These are phyloP conservation scores for Zhuqinia jingwanae DNA, from an alignment of 2,888 invertebrate species.

Conservation along the genomic window DNA sequence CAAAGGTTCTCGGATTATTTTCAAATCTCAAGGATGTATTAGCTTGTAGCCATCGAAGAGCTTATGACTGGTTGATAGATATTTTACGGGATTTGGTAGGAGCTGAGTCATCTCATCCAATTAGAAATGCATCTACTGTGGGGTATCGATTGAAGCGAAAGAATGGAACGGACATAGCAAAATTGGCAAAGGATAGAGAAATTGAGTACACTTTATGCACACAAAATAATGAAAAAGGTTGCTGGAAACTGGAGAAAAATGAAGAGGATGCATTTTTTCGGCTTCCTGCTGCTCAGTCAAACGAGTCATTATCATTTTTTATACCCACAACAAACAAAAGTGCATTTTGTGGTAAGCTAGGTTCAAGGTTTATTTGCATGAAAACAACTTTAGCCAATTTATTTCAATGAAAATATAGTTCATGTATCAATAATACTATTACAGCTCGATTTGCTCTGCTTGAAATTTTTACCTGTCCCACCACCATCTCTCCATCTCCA, in stretches of 20 bases:
- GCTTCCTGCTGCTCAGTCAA: neutral
- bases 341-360: slow-evolving; percentile 58
- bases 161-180: neutral
- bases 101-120: neutral
- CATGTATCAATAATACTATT: neutral
- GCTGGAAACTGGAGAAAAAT: slow-evolving; percentile 38
- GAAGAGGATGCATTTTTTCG: slow-evolving; percentile 24
- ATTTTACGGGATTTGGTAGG: slow-evolving; percentile 46
- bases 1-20: neutral
- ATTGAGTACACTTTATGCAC: slow-evolving; percentile 27
- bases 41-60: slow-evolving; percentile 72
- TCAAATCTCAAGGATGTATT: slow-evolving; percentile 57
- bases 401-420: too few relatives aligned
- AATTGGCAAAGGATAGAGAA: neutral
- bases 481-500: neutral
- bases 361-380: too few relatives aligned
- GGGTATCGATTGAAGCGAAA: neutral
- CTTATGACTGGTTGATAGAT: slow-evolving; percentile 66
- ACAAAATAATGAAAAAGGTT: neutral
- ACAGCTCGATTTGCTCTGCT: slow-evolving; percentile 35
- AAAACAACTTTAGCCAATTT: too few relatives aligned
- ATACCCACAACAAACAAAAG: slow-evolving; percentile 48
- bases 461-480: slow-evolving; percentile 23
- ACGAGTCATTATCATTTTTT: neutral
- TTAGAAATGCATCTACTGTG: neutral